phyloP scores from a whole-genome alignment of 1,140 invertebrate species.

The Lethrus apterus region DNA sequence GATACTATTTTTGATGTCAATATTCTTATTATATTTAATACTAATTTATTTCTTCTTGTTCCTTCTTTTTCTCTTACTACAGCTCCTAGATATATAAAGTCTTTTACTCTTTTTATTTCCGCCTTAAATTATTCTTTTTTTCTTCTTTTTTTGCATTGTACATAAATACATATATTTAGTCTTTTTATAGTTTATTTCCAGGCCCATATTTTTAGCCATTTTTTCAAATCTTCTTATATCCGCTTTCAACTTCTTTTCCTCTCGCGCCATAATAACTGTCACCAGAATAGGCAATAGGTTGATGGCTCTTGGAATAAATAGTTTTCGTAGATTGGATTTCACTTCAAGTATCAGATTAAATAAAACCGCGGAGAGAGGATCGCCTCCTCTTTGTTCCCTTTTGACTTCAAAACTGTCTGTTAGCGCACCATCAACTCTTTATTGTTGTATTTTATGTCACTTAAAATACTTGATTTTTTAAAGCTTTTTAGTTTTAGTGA shows the following conservation, averaged over 20 bases:
- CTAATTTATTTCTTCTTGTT: background rate
- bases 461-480: too few relatives aligned
- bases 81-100: background rate
- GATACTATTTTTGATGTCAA: background rate
- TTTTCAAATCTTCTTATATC: constrained; percentile 6
- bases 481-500: too few relatives aligned
- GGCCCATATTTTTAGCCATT: background rate
- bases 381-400: background rate
- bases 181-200: constrained; percentile 1
- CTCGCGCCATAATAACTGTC: background rate
- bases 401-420: constrained; percentile 4
- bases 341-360: background rate
- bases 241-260: background rate
- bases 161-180: background rate
- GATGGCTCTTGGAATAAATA: background rate
- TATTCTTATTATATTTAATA: background rate
- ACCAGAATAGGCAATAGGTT: background rate
- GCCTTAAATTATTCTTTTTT: background rate
- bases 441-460: background rate
- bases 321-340: background rate
- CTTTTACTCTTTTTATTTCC: background rate
- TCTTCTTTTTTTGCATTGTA: background rate
- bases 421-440: background rate
- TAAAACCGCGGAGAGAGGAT: background rate
- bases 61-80: background rate